phyloP scores from a whole-genome alignment of 2,797 vertebrate species.

The Melopsittacus undulatus region DNA sequence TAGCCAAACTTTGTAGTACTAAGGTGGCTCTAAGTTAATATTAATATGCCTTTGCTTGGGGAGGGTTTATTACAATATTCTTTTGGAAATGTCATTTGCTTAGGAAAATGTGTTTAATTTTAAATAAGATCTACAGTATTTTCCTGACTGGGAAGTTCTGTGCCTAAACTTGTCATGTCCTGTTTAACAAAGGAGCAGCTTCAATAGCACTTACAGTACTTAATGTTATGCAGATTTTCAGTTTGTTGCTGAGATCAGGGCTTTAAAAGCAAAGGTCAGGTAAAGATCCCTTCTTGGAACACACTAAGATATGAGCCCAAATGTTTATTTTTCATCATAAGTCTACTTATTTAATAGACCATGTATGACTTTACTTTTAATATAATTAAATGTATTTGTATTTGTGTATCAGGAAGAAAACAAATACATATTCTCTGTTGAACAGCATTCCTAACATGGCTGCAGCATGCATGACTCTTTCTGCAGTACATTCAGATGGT shows the following conservation, averaged over 20 bases:
- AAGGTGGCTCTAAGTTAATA: neutral
- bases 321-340: neutral
- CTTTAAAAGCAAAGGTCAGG: slow-evolving; percentile 18
- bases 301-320: neutral
- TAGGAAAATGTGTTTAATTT: neutral
- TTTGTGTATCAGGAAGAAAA: neutral
- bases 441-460: neutral
- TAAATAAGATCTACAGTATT: neutral
- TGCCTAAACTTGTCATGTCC: neutral
- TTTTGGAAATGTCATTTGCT: neutral
- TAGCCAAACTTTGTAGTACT: neutral
- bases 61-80: neutral
- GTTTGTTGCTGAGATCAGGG: neutral
- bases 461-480: neutral
- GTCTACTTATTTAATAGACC: neutral
- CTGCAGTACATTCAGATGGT: neutral
- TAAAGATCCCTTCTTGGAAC: neutral
- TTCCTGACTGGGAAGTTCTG: neutral
- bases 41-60: neutral
- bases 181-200: slow-evolving; percentile 11
- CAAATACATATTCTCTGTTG: neutral
- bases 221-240: neutral
- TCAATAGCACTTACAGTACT: neutral
- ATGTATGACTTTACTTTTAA: neutral
- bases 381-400: neutral